A percentile compares a stretch with the other conserved stretches of the same genome.
Conservation (phyloP, 2,797 vertebrate species). For the Hypotaenidia philippensis region DNA sequence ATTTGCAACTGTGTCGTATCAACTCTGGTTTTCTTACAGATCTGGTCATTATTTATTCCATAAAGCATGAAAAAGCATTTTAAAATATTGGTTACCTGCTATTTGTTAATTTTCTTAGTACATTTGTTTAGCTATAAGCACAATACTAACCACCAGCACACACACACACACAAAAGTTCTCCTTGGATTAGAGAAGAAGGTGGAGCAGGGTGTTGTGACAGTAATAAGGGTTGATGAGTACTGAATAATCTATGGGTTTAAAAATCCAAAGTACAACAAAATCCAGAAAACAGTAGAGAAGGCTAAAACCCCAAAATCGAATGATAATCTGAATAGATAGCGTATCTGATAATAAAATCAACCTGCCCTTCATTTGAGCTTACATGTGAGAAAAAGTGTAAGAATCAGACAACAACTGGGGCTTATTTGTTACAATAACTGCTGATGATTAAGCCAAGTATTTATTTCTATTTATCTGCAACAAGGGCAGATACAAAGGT, state of each 20-base stretch:
- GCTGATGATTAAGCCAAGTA: slow-evolving; percentile 70
- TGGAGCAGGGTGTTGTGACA: background rate
- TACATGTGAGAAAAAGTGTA: background rate
- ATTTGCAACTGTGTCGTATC: background rate
- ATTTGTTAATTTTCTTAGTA: background rate
- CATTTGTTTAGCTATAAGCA: background rate
- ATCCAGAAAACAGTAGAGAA: background rate
- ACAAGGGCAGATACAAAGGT: slow-evolving; percentile 80
- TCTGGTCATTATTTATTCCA: background rate
- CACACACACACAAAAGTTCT: background rate
- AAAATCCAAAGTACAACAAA: background rate
- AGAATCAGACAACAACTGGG: background rate
- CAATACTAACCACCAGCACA: background rate
- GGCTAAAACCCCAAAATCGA: background rate
- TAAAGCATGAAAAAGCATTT: background rate
- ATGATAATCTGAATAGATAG: background rate
- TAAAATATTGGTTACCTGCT: background rate
- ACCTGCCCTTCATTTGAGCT: background rate
- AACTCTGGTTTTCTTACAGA: background rate
- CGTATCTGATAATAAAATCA: background rate
- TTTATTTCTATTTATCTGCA: slow-evolving; percentile 82
- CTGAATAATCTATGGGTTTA: background rate
- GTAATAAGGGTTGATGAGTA: background rate
- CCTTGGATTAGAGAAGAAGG: background rate
- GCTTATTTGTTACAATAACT: slow-evolving; percentile 43